Evolutionary conservation across 2,113 vertebrate genomes (phyloP).

Genomic region (Astur gentilis): DNA sequence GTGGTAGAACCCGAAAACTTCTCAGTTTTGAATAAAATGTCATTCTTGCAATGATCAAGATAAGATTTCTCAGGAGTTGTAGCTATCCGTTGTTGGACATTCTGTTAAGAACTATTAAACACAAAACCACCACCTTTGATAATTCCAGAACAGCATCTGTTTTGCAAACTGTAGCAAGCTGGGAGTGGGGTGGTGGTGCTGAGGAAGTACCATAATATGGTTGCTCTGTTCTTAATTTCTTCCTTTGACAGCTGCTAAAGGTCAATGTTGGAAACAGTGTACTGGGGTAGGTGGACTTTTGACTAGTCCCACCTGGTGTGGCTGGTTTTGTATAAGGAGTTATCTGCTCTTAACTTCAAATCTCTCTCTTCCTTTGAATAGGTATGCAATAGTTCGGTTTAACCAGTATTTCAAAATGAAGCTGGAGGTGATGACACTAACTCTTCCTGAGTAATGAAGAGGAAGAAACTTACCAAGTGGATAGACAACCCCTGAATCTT

Average conservation of each 20-base stretch:
- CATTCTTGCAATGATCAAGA: not conserved
- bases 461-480: slow-evolving; percentile 45
- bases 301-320: not conserved
- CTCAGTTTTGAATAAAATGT: not conserved
- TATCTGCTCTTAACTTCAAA: not conserved
- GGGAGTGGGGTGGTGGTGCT: rapidly evolving
- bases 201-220: rapidly evolving
- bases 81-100: not conserved
- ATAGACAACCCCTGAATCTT: slow-evolving; percentile 51
- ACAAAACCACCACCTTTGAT: not conserved
- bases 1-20: not conserved
- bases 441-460: slow-evolving; percentile 83
- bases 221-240: not conserved
- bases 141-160: not conserved
- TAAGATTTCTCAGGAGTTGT: not conserved
- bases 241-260: not conserved
- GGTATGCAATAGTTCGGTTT: slow-evolving; percentile 94
- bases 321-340: not conserved
- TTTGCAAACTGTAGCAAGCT: not conserved
- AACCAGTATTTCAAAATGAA: slow-evolving; percentile 99
- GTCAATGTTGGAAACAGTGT: not conserved
- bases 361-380: slow-evolving; percentile 52
- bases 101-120: not conserved
- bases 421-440: slow-evolving; percentile 80
- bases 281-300: not conserved